Percentiles rank a stretch among this genome's conserved stretches.
Conservation (phyloP, 2,113 vertebrate species). For the Helogale parvula region DNA sequence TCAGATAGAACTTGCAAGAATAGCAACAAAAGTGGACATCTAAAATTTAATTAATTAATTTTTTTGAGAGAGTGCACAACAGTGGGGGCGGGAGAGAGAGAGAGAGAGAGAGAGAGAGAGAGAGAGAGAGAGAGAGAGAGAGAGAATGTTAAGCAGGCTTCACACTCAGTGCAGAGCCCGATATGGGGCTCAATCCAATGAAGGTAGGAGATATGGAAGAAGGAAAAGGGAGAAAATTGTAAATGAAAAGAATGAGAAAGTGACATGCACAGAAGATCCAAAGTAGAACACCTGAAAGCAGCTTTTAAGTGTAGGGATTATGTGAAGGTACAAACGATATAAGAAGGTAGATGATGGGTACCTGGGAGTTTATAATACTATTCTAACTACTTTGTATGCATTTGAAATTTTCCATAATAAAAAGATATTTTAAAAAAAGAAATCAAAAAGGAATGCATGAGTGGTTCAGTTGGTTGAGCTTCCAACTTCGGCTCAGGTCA, state of each 20-base stretch:
- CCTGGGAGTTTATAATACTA: neutral
- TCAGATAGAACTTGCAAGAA: neutral
- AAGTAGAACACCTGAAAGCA: neutral
- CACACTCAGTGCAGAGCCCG: too few species aligned
- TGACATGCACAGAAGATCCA: neutral
- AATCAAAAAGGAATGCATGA: neutral
- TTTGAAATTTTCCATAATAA: neutral
- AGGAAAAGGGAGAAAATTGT: neutral
- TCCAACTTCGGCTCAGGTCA: too few species aligned
- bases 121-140: too few species aligned
- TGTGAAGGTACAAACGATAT: neutral
- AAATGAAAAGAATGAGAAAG: neutral
- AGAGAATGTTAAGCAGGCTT: too few species aligned
- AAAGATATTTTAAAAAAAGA: neutral
- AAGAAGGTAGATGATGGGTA: neutral
- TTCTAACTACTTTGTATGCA: neutral
- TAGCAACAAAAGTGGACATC: neutral
- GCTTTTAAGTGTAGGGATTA: neutral
- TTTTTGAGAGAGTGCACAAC: too few species aligned
- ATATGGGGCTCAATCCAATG: too few species aligned
- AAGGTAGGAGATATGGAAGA: neutral
- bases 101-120: too few species aligned
- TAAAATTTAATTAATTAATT: neutral
- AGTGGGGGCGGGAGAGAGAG: rapidly evolving
- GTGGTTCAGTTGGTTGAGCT: too few species aligned